Evolutionary conservation across 2,113 vertebrate genomes (phyloP).

Genomic region (Scalopus aquaticus): DNA sequence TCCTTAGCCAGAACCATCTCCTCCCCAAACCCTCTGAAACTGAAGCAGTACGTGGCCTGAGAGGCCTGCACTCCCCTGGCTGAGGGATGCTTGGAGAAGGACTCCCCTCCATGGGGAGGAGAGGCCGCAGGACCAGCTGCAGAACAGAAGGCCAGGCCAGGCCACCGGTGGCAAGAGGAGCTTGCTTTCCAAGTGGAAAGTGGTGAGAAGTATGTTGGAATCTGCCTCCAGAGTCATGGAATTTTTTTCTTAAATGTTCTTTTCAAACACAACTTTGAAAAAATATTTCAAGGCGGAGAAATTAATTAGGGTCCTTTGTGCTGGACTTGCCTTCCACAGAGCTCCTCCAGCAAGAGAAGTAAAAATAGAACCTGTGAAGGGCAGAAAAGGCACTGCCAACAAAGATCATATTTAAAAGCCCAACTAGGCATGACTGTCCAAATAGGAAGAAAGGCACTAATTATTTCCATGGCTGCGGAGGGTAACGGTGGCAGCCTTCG

Average conservation of each 20-base stretch:
- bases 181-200: conserved; percentile 52
- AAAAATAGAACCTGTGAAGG: conserved; percentile 67
- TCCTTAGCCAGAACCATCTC: background rate
- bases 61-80: background rate
- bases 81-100: background rate
- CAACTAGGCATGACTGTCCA: background rate
- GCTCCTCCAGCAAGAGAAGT: conserved; percentile 28
- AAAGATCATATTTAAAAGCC: conserved; percentile 59
- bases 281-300: conserved; percentile 64
- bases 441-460: conserved; percentile 24
- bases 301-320: conserved; percentile 67
- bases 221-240: conserved; percentile 48
- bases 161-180: background rate
- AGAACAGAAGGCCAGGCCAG: background rate
- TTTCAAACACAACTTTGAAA: conserved; percentile 65
- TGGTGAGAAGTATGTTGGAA: conserved; percentile 51
- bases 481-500: background rate
- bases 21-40: background rate
- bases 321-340: background rate
- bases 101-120: background rate
- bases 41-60: background rate
- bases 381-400: conserved; percentile 24
- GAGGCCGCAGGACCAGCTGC: conserved; percentile 24
- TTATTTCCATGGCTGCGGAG: background rate
- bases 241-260: conserved; percentile 52